Percentiles rank a stretch among this genome's conserved stretches.
These are phyloP conservation scores for chimpanzee (Pan troglodytes) DNA, from an alignment of 2,113 vertebrate genomes.

Conservation along the genomic window NHGRI_mPanTro3-v2.1_pri NC_072416.2:51888501-51889000, in stretches of 20 bases:
- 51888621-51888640: not conserved
- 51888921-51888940: not conserved
- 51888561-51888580: not conserved
- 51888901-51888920: not conserved
- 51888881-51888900: not conserved
- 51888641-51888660: not conserved
- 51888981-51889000: not conserved
- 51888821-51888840: not conserved
- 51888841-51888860: not conserved
- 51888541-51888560: not conserved
- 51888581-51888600: not conserved
- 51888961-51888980: not conserved
- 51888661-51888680: not conserved
- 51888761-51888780: not conserved
- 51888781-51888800: not conserved
- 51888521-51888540: not conserved
- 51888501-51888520: not conserved
- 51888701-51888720: not conserved
- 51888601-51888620: not conserved
- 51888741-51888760: not conserved
- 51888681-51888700: not conserved
- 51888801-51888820: not conserved
- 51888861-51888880: not conserved
- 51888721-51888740: slow-evolving; percentile 7
- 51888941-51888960: not conserved